Evolutionary conservation across 2,113 vertebrate species (phyloP), one percentile per base, ranked within the genome.

Genomic region (Dolichallabes microphthalmus): DNA sequence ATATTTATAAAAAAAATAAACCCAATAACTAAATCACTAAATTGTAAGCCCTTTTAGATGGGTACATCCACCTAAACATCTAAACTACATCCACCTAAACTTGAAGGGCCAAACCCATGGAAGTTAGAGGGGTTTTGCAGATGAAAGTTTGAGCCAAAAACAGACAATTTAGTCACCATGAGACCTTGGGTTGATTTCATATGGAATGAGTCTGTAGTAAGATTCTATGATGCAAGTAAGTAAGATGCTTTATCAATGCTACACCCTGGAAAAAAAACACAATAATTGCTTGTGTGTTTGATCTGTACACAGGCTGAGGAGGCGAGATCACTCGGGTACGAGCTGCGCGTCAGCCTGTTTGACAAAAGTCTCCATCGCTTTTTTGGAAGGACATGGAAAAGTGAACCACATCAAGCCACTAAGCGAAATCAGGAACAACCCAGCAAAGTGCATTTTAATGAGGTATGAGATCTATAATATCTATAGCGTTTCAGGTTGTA

Each of bases 371-470:
- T 95, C 88, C 96, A 90, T 84, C 95, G 95, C 81, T 98, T 98
- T 92, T 98, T 99, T 0, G 97, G 97, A 82, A 96, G 90, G 90
- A 99, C 97, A 0, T 98, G 97, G 97, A 97, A 86, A 90, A 97
- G 95, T 35, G 0, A 80, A 0, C 7, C 66, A 4, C 91, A 91
- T 87, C 92, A 88, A 1, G 88, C 92, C 22, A 91, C 89, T 1
- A n/a, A 9, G 27, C 73, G 20, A 0, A 77, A 80, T 22, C 85
- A 87, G 0, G 87, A 73, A 0, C 91, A 90, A 80, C 89, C 35
- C 0, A 12, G 90, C 88, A 94, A 93, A 83, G 94, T 87, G 0
- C 2, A 82, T 11, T 96, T 98, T 88, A 95, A 95, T 0, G 96
- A 99, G 98, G 98, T 98, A 88, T 52, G 50, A 58, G 69, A 64